These are phyloP conservation scores for Nymphalis polychloros DNA, from an alignment of 2,888 invertebrate genomes.

Conservation along the genomic window DNA sequence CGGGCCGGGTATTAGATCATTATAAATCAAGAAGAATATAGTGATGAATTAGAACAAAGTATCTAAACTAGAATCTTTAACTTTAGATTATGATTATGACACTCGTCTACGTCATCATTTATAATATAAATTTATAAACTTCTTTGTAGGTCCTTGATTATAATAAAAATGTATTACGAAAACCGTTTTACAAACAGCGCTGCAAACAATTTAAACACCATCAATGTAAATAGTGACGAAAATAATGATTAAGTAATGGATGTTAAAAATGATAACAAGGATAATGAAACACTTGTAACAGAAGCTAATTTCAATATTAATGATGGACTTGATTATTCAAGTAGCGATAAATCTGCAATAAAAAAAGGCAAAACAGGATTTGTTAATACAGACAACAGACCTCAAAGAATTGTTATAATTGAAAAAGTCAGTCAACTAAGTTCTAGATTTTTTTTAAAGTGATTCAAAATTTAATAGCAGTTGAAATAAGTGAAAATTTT, in stretches of 20 bases:
- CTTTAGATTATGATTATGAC: too few relatives aligned
- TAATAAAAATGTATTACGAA: not conserved
- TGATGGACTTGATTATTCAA: not conserved
- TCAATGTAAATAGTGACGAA: not conserved
- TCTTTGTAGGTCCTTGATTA: not conserved
- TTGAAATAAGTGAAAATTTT: conserved; percentile 39
- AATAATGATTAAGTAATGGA: not conserved
- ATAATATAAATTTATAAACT: not conserved
- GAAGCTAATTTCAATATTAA: not conserved
- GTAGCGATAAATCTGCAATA: too few relatives aligned
- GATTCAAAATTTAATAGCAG: conserved; percentile 38
- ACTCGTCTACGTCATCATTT: too few relatives aligned
- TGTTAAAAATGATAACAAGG: not conserved
- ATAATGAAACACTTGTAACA: not conserved
- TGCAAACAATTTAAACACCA: not conserved
- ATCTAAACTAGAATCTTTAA: too few relatives aligned
- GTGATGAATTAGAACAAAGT: too few relatives aligned
- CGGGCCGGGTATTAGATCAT: too few relatives aligned
- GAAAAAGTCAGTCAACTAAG: conserved; percentile 23
- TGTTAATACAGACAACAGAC: not conserved
- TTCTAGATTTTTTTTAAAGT: conserved; percentile 39
- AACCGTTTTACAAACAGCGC: not conserved
- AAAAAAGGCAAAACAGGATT: not conserved
- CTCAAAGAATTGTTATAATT: conserved; percentile 1
- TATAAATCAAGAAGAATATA: too few relatives aligned